These are phyloP conservation scores for Acyrthosiphon pisum DNA, from an alignment of 1,140 invertebrate genomes.

Conservation along the genomic window DNA sequence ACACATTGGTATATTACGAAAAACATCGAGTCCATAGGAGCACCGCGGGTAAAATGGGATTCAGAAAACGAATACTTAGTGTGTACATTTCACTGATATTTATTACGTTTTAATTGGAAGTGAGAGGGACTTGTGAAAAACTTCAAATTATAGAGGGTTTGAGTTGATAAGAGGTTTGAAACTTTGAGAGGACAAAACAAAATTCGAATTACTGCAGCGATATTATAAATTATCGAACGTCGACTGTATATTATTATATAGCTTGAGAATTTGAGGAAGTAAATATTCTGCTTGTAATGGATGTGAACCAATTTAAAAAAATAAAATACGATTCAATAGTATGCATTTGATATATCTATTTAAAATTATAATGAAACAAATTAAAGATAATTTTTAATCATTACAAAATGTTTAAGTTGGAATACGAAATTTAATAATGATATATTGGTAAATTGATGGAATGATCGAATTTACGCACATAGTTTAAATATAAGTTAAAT, in stretches of 20 bases:
- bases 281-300: too few relatives aligned
- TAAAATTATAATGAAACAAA: neutral
- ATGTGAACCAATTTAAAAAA: neutral
- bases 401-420: neutral
- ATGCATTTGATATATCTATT: neutral
- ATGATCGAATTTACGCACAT: neutral
- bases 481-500: too few relatives aligned
- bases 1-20: neutral
- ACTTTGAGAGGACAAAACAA: neutral
- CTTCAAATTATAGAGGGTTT: neutral
- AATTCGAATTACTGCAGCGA: neutral
- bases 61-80: neutral
- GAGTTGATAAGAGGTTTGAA: neutral
- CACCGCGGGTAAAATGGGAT: neutral
- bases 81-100: neutral
- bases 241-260: neutral
- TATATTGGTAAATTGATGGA: too few relatives aligned
- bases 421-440: neutral
- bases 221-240: neutral
- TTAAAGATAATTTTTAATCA: neutral
- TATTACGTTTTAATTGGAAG: neutral
- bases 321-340: neutral
- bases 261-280: neutral
- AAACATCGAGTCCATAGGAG: neutral
- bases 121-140: neutral